Conservation (phyloP, 1,140 invertebrate genomes). For the Zaprionus ghesquierei region DNA sequence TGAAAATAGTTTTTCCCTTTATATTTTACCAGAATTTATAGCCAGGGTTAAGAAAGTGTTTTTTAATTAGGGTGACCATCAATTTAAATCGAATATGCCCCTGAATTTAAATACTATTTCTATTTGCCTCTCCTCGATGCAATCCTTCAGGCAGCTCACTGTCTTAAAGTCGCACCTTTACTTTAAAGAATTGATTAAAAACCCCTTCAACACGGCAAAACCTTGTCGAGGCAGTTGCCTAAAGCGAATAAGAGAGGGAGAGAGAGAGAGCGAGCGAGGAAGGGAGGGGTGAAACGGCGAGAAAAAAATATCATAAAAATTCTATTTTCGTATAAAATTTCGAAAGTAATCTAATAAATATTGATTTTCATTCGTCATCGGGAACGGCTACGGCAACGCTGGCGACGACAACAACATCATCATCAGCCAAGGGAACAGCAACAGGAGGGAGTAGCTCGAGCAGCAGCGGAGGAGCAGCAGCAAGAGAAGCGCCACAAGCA, state of each 20-base stretch:
- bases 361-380: constrained; percentile 82
- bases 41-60: too few species aligned
- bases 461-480: constrained; percentile 14
- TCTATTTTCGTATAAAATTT: constrained; percentile 82
- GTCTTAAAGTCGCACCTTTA: constrained; percentile 24
- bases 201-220: constrained; percentile 40
- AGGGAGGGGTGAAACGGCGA: background rate
- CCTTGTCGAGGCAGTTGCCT: constrained; percentile 19
- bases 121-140: background rate
- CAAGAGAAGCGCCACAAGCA: background rate
- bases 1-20: too few species aligned
- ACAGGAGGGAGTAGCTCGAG: constrained; percentile 6
- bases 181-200: constrained; percentile 51
- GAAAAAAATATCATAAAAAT: constrained; percentile 78
- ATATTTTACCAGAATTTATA: too few species aligned
- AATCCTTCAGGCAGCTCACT: background rate
- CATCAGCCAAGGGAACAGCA: constrained; percentile 45
- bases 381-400: constrained; percentile 43
- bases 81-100: too few species aligned
- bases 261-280: background rate
- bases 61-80: too few species aligned
- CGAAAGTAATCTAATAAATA: constrained; percentile 83
- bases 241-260: constrained; percentile 3
- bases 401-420: constrained; percentile 51
- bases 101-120: too few species aligned